phyloP scores from a whole-genome alignment of 2,888 invertebrate genomes.

The Colletes collaris region DNA sequence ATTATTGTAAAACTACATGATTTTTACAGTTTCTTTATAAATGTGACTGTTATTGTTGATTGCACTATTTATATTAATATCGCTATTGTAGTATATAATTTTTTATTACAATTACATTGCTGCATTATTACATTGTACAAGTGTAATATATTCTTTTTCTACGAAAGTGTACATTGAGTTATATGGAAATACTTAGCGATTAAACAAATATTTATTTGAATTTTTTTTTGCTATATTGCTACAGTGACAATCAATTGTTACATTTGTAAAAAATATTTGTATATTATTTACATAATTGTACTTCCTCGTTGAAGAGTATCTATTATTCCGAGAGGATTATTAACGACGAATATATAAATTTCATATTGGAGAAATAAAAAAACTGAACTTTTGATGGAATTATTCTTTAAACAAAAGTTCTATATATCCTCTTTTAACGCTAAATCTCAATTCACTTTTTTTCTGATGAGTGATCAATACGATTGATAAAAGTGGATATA shows the following conservation, averaged over 20 bases:
- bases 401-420: constrained; percentile 19
- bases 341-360: constrained; percentile 33
- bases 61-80: constrained; percentile 11
- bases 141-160: too few relatives aligned
- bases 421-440: constrained; percentile 19
- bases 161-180: constrained; percentile 3
- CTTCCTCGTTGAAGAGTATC: constrained; percentile 18
- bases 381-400: constrained; percentile 15
- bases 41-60: constrained; percentile 4
- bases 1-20: constrained; percentile 1
- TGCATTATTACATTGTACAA: constrained; percentile 1
- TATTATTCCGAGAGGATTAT: constrained; percentile 22
- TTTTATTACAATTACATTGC: constrained; percentile 21
- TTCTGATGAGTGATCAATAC: constrained; percentile 50
- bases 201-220: constrained; percentile 22
- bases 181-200: constrained; percentile 16
- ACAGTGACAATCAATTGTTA: constrained; percentile 34
- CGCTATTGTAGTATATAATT: constrained; percentile 15
- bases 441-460: constrained; percentile 32
- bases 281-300: constrained; percentile 51
- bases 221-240: constrained; percentile 29
- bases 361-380: constrained; percentile 24
- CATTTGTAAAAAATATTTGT: constrained; percentile 51
- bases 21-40: constrained; percentile 11
- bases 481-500: constrained; percentile 55